Evolutionary conservation across 2,797 vertebrate species (phyloP).

Genomic region (Clarias fuscus): DNA sequence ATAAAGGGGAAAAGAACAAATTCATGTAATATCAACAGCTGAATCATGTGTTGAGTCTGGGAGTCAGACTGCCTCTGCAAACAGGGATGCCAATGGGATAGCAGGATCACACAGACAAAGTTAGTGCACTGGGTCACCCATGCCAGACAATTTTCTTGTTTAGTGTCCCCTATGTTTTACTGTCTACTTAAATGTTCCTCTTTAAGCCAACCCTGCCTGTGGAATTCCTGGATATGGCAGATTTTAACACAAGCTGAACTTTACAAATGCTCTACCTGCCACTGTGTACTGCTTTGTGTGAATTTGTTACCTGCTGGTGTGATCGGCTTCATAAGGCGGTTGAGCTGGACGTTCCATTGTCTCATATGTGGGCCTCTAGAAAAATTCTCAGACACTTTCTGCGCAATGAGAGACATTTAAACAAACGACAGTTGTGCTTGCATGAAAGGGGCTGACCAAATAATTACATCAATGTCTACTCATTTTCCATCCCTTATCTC

Average conservation of each 20-base stretch:
- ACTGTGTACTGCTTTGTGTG: not conserved
- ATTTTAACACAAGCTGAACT: not conserved
- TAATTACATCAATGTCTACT: not conserved
- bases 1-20: slow-evolving; percentile 7
- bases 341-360: slow-evolving; percentile 81
- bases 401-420: slow-evolving; percentile 10
- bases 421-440: not conserved
- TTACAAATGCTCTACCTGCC: not conserved
- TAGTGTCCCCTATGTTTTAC: not conserved
- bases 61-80: not conserved
- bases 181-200: not conserved
- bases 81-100: not conserved
- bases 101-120: not conserved
- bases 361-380: slow-evolving; percentile 63
- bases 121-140: not conserved
- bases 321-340: slow-evolving; percentile 77
- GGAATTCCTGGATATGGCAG: not conserved
- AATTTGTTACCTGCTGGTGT: slow-evolving; percentile 70
- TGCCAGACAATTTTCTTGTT: not conserved
- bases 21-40: slow-evolving; percentile 5
- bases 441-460: not conserved
- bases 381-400: slow-evolving; percentile 72
- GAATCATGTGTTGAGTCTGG: not conserved
- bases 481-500: not conserved
- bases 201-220: not conserved